phyloP scores from a whole-genome alignment of 2,888 invertebrate species.

The Mechanitis mazaeus region DNA sequence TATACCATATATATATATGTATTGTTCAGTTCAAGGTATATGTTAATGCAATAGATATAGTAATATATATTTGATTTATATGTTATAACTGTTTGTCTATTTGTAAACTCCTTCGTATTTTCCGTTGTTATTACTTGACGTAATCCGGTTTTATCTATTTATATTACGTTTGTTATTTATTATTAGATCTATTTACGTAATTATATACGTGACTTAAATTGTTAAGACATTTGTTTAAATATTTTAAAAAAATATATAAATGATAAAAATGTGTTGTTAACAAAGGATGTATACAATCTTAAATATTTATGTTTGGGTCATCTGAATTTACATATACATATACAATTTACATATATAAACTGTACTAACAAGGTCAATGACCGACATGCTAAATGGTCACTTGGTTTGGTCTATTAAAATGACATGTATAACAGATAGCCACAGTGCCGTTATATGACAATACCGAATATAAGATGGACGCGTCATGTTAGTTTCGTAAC shows the following conservation, averaged over 20 bases:
- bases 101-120: too few relatives aligned
- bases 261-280: neutral
- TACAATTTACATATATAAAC: slow-evolving; percentile 47
- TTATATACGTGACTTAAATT: too few relatives aligned
- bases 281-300: neutral
- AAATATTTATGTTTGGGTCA: slow-evolving; percentile 33
- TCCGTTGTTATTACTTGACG: too few relatives aligned
- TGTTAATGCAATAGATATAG: too few relatives aligned
- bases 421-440: neutral
- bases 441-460: neutral
- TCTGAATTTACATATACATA: too few relatives aligned
- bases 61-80: too few relatives aligned
- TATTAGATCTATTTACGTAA: too few relatives aligned
- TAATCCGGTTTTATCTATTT: too few relatives aligned
- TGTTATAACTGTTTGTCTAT: too few relatives aligned
- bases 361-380: slow-evolving; percentile 53
- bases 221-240: too few relatives aligned
- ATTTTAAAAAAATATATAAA: neutral
- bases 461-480: neutral
- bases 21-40: slow-evolving; percentile 18
- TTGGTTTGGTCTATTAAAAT: slow-evolving; percentile 31
- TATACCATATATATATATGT: slow-evolving; percentile 16
- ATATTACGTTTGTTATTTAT: too few relatives aligned
- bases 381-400: slow-evolving; percentile 48
- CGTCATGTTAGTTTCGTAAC: neutral